A percentile compares a stretch with the other conserved stretches of the same genome.
phyloP scores from a whole-genome alignment of 2,888 invertebrate genomes.

The Creontiades dilutus region DNA sequence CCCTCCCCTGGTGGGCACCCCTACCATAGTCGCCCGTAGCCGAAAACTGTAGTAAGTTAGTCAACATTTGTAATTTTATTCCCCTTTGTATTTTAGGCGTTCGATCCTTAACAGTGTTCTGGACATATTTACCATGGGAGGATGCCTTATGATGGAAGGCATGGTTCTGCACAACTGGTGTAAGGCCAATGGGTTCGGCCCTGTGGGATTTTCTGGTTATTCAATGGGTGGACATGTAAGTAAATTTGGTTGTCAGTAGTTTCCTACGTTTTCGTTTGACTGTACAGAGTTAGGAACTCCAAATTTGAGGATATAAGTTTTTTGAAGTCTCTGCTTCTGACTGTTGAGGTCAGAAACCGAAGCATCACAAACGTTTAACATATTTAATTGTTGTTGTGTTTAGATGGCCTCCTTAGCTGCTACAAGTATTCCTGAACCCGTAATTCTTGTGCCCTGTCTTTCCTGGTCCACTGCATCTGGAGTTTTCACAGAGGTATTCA shows the following conservation, averaged over 20 bases:
- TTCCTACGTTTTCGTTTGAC: too few relatives aligned
- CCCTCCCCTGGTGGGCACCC: too few relatives aligned
- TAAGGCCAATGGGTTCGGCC: slow-evolving; percentile 93
- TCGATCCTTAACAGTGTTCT: slow-evolving; percentile 96
- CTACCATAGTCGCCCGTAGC: too few relatives aligned
- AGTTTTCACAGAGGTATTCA: slow-evolving; percentile 91
- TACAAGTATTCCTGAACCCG: slow-evolving; percentile 95
- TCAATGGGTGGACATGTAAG: slow-evolving; percentile 98
- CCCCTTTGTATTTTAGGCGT: slow-evolving; percentile 81
- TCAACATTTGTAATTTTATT: not conserved
- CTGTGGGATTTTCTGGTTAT: slow-evolving; percentile 95
- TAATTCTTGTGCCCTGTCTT: slow-evolving; percentile 95
- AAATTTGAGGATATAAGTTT: too few relatives aligned
- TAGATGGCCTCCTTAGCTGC: slow-evolving; percentile 99
- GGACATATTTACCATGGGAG: slow-evolving; percentile 99
- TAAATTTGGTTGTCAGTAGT: not conserved
- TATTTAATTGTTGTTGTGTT: slow-evolving; percentile 48
- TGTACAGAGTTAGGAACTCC: too few relatives aligned
- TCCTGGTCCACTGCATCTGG: slow-evolving; percentile 98
- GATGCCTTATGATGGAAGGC: slow-evolving; percentile 95
- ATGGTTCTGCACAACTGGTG: slow-evolving; percentile 96
- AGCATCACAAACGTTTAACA: too few relatives aligned
- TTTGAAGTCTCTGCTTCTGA: too few relatives aligned
- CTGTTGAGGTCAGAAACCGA: too few relatives aligned
- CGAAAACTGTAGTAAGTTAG: too few relatives aligned